phyloP scores from a whole-genome alignment of 1,140 invertebrate species.

The Hylyphantes graminicola region DNA sequence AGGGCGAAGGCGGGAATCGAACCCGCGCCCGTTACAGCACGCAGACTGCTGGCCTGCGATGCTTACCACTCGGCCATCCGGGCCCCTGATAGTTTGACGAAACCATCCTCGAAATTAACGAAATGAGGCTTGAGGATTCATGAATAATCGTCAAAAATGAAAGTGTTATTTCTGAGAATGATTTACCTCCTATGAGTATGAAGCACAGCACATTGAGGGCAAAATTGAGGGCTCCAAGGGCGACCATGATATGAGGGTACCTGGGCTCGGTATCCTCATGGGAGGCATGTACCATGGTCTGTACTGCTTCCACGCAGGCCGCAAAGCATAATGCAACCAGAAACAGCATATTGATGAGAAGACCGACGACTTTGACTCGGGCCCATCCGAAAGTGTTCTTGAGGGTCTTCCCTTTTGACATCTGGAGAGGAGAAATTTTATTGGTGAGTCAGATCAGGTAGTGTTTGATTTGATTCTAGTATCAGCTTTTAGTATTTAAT shows the following conservation, averaged over 20 bases:
- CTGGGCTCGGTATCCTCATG: conserved; percentile 83
- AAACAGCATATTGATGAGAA: conserved; percentile 84
- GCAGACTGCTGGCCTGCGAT: too few relatives aligned
- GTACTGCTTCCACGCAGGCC: conserved; percentile 81
- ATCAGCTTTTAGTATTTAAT: too few relatives aligned
- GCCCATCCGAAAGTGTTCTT: conserved; percentile 93
- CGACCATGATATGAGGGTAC: conserved; percentile 77
- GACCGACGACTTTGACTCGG: conserved; percentile 84
- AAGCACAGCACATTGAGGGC: conserved; percentile 79
- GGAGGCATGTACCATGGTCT: conserved; percentile 72
- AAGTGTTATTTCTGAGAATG: too few relatives aligned
- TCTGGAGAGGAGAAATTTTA: conserved; percentile 72
- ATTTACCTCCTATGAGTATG: conserved; percentile 77
- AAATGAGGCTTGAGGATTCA: too few relatives aligned
- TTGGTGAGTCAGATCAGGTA: too few relatives aligned
- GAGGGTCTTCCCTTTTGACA: conserved; percentile 87
- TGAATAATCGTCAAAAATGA: too few relatives aligned
- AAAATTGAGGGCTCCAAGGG: conserved; percentile 76
- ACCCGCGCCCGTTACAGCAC: too few relatives aligned
- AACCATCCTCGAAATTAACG: too few relatives aligned
- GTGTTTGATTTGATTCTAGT: too few relatives aligned
- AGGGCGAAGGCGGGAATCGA: too few relatives aligned
- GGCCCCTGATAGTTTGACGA: too few relatives aligned
- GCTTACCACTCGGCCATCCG: too few relatives aligned
- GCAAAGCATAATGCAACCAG: conserved; percentile 86